Conservation (phyloP, 2,888 invertebrate species). For the Drosophila atripex region DNA sequence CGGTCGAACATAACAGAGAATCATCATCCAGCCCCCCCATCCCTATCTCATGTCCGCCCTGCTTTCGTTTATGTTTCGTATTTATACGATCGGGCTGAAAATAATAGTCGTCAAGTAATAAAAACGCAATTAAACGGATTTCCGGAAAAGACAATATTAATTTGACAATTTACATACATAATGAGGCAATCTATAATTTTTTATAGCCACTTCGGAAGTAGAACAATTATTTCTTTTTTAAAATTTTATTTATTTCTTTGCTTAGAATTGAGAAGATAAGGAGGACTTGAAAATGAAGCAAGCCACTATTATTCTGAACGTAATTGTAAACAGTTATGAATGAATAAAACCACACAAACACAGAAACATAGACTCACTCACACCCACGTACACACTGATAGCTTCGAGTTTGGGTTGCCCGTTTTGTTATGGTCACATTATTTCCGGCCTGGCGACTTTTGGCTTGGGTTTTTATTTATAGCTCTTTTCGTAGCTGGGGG, state of each 20-base stretch:
- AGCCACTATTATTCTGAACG: constrained; percentile 5
- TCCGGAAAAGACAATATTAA: constrained; percentile 11
- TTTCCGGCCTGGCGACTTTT: constrained; percentile 66
- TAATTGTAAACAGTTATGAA: constrained; percentile 38
- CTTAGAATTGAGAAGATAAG: neutral
- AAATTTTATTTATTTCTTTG: neutral
- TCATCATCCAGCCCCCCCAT: constrained; percentile 20
- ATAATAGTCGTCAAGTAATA: constrained; percentile 26
- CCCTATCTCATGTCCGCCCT: constrained; percentile 39
- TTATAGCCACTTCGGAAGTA: constrained; percentile 1
- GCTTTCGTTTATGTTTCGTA: constrained; percentile 18
- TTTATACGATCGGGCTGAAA: constrained; percentile 57
- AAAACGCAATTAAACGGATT: constrained; percentile 30
- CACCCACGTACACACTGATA: constrained; percentile 6
- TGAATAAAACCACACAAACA: constrained; percentile 32
- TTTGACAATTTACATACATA: neutral
- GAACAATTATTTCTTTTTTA: neutral
- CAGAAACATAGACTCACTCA: constrained; percentile 34
- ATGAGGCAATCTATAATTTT: neutral
- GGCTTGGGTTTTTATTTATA: constrained; percentile 40
- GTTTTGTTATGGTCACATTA: constrained; percentile 69
- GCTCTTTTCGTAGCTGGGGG: neutral
- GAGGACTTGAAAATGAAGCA: neutral
- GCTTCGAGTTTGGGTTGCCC: constrained; percentile 23
- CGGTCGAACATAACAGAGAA: constrained; percentile 49